Conservation (phyloP, 2,113 vertebrate species). For the Silurus meridionalis region DNA sequence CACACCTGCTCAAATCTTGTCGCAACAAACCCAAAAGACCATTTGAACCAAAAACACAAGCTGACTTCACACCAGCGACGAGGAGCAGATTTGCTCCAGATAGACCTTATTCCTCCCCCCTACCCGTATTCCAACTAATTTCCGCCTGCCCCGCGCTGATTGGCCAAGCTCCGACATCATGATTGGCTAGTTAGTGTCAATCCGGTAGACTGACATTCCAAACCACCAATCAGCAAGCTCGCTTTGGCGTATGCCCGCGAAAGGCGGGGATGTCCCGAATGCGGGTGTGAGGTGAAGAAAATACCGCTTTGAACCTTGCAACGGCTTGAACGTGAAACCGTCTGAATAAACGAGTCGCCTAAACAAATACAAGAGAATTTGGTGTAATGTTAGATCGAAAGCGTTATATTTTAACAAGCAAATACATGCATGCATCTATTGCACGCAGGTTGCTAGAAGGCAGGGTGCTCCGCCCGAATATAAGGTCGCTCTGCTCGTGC, state of each 20-base stretch:
- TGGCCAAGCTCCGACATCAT: not conserved
- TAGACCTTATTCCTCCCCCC: not conserved
- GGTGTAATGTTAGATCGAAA: not conserved
- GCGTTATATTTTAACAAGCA: conserved; percentile 1
- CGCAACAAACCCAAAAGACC: not conserved
- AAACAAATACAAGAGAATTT: not conserved
- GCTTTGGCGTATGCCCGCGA: not conserved
- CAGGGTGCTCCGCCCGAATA: conserved; percentile 37
- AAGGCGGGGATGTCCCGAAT: conserved; percentile 2
- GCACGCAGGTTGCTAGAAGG: conserved; percentile 8
- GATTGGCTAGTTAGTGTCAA: not conserved
- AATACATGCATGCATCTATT: conserved; percentile 41
- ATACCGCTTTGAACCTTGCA: not conserved
- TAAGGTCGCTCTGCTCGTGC: not conserved
- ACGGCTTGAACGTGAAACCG: not conserved
- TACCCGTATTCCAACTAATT: conserved; percentile 7
- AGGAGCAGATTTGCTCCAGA: too few relatives aligned
- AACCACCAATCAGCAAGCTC: not conserved
- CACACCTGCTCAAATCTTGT: too few relatives aligned
- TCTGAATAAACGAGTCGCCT: not conserved
- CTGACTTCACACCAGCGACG: not conserved
- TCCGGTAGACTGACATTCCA: not conserved
- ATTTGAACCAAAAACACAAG: not conserved
- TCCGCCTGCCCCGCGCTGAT: not conserved
- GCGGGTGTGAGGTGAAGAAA: conserved; percentile 4